Evolutionary conservation across 1,140 invertebrate genomes (phyloP), one percentile per base, ranked within the genome.

Genomic region (Papilio dardanus): DNA sequence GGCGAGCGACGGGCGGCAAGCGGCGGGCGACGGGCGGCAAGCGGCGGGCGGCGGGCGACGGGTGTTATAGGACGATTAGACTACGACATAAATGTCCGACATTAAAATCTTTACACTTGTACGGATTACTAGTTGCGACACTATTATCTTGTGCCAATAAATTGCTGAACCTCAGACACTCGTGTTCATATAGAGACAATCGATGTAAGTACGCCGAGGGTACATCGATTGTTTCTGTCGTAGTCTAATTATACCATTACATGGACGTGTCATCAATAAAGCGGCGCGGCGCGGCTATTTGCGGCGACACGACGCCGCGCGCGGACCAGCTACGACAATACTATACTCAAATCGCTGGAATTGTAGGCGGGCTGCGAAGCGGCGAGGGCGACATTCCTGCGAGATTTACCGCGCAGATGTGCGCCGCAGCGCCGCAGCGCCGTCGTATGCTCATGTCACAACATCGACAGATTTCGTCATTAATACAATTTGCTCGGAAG

Each of bases 231-330:
- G n/a, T n/a, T n/a, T n/a, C n/a, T n/a, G n/a, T n/a, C n/a, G n/a
- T n/a, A n/a, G n/a, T n/a, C n/a, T n/a, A n/a, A n/a, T n/a, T n/a
- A n/a, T n/a, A n/a, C n/a, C 66, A 8, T 37, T 67, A 67, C 30
- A 37, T 67, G 33, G 66, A 67, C 66, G 31, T 67, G 16, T 67
- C 66, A 67, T 67, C 66, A 67, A 67, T 67, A 37, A 19, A 33
- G 21, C 66, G 31, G 31, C n/a, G 66, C 33, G n/a, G 66, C n/a
- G 66, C 33, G n/a, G 66, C 33, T 33, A 35, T 21, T 67, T 33
- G 30, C 50, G 50, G 50, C 19, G 19, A 28, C 7, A 19, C 46
- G 46, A 50, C n/a, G 21, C 58, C 5, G 10, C n/a, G 58, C 28
- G 10, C 62, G 30, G 28, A 19, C 28, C 30, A 28, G 12, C 28